Evolutionary conservation across 1,140 invertebrate species (phyloP).

Genomic region (Drosophila prosaltans): DNA sequence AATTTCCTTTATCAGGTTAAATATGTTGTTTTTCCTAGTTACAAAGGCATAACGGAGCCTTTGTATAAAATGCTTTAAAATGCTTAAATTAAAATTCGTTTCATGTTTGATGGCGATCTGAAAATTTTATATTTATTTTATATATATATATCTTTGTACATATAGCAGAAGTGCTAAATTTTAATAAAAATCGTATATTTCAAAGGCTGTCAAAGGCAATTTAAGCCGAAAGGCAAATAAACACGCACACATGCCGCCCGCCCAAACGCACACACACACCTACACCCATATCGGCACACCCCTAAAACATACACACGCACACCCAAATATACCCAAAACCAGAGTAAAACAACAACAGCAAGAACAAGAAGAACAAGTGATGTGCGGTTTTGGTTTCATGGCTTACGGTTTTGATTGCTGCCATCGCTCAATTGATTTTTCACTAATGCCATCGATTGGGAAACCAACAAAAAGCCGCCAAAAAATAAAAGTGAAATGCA

Average conservation of each 20-base stretch:
- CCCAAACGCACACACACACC: conserved; percentile 14
- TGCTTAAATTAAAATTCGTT: background rate
- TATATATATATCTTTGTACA: conserved; percentile 4
- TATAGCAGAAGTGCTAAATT: conserved; percentile 60
- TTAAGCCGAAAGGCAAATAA: conserved; percentile 62
- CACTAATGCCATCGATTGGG: conserved; percentile 75
- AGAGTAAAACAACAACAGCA: conserved; percentile 28
- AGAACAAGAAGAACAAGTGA: conserved; percentile 55
- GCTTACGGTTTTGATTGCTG: conserved; percentile 79
- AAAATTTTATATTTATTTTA: conserved; percentile 11
- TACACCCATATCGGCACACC: background rate
- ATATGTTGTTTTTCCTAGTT: no score
- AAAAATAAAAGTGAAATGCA: conserved; percentile 72
- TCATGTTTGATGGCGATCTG: background rate
- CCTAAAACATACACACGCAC: conserved; percentile 14
- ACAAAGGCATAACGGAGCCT: background rate
- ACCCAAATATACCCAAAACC: conserved; percentile 14
- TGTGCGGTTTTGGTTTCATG: conserved; percentile 77
- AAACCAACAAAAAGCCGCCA: conserved; percentile 46
- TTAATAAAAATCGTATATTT: conserved; percentile 71
- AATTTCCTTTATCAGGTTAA: no score
- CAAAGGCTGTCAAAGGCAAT: conserved; percentile 69
- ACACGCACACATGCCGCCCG: conserved; percentile 28
- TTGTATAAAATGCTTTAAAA: background rate
- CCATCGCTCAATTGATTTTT: conserved; percentile 80